Evolutionary conservation across 2,888 invertebrate species (phyloP), one percentile per base, ranked within the genome.

Genomic region (Oxyteleia sp.): DNA sequence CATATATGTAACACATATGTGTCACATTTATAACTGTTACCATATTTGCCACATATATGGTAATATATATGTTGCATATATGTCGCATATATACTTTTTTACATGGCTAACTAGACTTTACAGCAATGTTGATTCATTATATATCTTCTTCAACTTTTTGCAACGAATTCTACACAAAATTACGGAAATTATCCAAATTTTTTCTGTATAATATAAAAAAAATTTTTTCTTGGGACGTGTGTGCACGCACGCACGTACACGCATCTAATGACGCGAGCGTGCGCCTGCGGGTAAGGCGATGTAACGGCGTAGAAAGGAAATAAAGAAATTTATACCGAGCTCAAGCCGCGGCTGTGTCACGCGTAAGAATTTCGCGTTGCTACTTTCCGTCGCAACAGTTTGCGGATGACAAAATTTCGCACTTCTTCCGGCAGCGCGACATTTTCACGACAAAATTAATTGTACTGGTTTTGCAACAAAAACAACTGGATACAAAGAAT

Each of bases 251-350:
- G 68, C 74, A 59, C 63, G 43, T 71, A 20, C 66, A 72, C 63
- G 72, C 68, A 45, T 78, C 72, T 82, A 82, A 78, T 78, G 82
- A 74, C 68, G 68, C 59, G 72, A 82, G 53, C 49, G 76, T 53
- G 38, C 43, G 78, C 78, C 68, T 43, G 72, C 72, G 82, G 78
- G 72, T 71, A 72, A 57, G 11, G 23, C 66, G 57, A 61, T 82
- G 61, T 78, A 76, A 82, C 78, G 72, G 61, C 68, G 71, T 71
- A 78, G 76, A 75, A 75, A 82, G 74, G 74, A 64, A 72, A 80
- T 71, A 80, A 81, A 75, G 66, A 75, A 74, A 61, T 61, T 29
- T 29, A 32, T 47, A 63, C 20, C 63, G 13, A 63, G 32, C 43
- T 15, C 15, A 13, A 61, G 45, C 38, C 4, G 41, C 43, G 10